Base-by-base conservation (phyloP, 2,113 vertebrate genomes). In the Dasyprocta punctata region DNA sequence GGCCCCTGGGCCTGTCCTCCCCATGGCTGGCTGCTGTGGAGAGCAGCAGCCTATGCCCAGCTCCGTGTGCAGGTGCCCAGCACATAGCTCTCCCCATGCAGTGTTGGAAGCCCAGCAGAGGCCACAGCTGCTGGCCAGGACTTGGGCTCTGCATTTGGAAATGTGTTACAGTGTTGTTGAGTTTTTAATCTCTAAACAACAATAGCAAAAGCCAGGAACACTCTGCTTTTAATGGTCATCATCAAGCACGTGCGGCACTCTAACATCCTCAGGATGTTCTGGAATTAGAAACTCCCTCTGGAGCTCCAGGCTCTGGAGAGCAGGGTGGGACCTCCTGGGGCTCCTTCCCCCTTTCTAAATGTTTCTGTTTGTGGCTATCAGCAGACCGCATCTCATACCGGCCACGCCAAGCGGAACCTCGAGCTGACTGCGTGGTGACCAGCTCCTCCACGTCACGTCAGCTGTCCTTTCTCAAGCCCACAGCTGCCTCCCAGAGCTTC, bases 61-160 rank as follows among this genome's bases (percentile, higher is more conserved):
- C 96, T 98, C 98, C 92, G 95, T 97, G 97, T 96, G 97, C 98
- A 96, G 96, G 98, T 60, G 96, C 95, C 97, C 97, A 44, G 73
- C 36, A 2, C 3, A 0, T 13, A 12, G 49, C 12, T 67, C 14
- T 61, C 17, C 0, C 2, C 17, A 38, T 11, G 4, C 10, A 95
- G 96, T 92, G 81, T 98, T 96, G 92, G 96, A 94, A 95, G 97
- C 41, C 11, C 3, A 16, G 49, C 49, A 84, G 52, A 97, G 97
- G 97, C 54, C 5, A 30, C 6, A n/a, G 85, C 94, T 87, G 85
- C 89, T 92, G 90, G 91, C 89, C 95, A 91, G 94, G 95, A 67
- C 94, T 97, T 97, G 94, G 97, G 92, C 87, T 97, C 96, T 58
- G 94, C 84, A 94, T 97, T 96, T 85, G 97, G 93, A 41, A 96